phyloP scores from a whole-genome alignment of 2,888 invertebrate species.

The Pristionchus fissidentatus region DNA sequence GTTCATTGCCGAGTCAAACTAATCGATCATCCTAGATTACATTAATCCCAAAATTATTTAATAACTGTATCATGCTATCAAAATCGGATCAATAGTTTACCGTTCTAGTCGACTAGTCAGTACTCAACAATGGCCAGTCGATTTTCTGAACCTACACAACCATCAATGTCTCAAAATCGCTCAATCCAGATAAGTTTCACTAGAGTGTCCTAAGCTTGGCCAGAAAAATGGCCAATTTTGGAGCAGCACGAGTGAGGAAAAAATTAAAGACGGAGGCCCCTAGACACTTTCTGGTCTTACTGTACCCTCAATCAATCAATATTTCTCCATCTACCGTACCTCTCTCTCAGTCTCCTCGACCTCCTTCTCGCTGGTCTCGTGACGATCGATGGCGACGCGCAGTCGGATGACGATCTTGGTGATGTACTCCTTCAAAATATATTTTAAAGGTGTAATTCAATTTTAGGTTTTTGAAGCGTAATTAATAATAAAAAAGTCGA shows the following conservation, averaged over 20 bases:
- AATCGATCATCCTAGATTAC: background rate
- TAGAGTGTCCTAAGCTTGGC: no score
- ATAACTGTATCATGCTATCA: no score
- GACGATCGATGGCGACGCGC: background rate
- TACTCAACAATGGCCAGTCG: no score
- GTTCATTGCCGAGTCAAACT: background rate
- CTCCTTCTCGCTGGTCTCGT: slow-evolving; percentile 45
- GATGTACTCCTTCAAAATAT: slow-evolving; percentile 4
- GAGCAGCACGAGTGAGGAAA: no score
- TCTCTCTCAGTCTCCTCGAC: slow-evolving; percentile 47
- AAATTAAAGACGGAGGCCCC: background rate
- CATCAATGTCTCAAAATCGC: no score
- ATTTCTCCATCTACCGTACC: slow-evolving; percentile 8
- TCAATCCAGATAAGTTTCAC: no score
- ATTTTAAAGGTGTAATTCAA: background rate
- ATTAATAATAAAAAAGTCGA: background rate
- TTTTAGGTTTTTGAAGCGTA: background rate
- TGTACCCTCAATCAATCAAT: background rate
- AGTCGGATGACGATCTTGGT: slow-evolving; percentile 43
- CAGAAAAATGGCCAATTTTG: no score
- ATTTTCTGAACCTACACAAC: no score
- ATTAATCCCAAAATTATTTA: no score
- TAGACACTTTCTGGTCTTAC: background rate
- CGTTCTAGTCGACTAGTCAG: no score
- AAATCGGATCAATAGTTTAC: background rate